These are phyloP conservation scores for Paedocypris sp. DNA, from an alignment of 2,113 vertebrate genomes.

Conservation along the genomic window DNA sequence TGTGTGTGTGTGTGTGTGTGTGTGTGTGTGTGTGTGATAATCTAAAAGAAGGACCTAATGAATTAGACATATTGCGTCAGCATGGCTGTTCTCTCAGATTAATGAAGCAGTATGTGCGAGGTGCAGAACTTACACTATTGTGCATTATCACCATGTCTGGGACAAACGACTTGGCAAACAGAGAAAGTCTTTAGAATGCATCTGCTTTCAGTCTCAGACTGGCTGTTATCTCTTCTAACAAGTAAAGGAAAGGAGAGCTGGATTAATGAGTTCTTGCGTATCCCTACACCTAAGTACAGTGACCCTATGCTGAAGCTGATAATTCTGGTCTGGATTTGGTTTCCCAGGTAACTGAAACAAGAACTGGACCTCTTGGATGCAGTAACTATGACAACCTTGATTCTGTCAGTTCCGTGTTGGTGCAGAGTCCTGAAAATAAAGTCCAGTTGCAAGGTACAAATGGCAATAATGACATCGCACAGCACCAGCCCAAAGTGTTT, in stretches of 20 bases:
- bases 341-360: slow-evolving; percentile 89
- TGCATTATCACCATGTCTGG: not conserved
- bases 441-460: slow-evolving; percentile 88
- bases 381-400: slow-evolving; percentile 99
- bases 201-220: not conserved
- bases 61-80: slow-evolving; percentile 20
- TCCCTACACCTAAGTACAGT: not conserved
- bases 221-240: not conserved
- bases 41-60: slow-evolving; percentile 22
- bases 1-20: slow-evolving; percentile 12
- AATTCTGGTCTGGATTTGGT: slow-evolving; percentile 41
- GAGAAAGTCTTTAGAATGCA: slow-evolving; percentile 4
- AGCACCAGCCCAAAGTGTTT: too few species aligned
- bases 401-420: slow-evolving; percentile 95
- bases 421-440: slow-evolving; percentile 97
- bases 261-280: not conserved
- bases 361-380: slow-evolving; percentile 94
- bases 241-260: not conserved
- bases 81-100: not conserved
- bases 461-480: too few species aligned
- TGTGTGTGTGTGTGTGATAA: slow-evolving; percentile 9
- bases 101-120: not conserved
- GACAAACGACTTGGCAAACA: not conserved
- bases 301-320: not conserved
- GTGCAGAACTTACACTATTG: not conserved